Evolutionary conservation across 2,888 invertebrate genomes (phyloP), one percentile per base, ranked within the genome.

Genomic region (Pheosia tremula): DNA sequence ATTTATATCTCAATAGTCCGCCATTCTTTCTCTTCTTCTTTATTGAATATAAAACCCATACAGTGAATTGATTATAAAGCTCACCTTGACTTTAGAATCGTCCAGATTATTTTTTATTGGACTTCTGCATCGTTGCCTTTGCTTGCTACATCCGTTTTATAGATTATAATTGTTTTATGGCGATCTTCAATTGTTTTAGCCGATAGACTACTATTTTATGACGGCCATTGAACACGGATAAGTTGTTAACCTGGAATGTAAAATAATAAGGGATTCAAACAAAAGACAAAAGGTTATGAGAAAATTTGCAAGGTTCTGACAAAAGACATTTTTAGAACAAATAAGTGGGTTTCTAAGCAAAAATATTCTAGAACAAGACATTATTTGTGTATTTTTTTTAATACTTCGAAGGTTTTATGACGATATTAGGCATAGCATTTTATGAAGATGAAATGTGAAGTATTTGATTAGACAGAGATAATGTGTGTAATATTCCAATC

Each of bases 1-100:
- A 9, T 47, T 47, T 47, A 47, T 47, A 43, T 8, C 24, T 24
- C 4, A n/a, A 47, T 47, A 4, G 11, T 47, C n/a, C 4, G n/a
- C 47, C 5, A 47, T 47, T n/a, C 47, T 47, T n/a, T n/a, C 47
- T 61, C 66, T 75, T 65, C 67, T 64, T 63, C 64, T 68, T 64
- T 62, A 58, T 60, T 57, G n/a, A 47, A 50, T n/a, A 37, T 53
- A 63, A 77, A 74, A 75, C 11, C 24, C n/a, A 47, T 47, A 47
- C 11, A 47, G 9, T 47, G 9, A 50, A 50, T 50, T 24, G 24
- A 50, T 50, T 50, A 3, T 50, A 50, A 24, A 53, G 38, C 11
- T 53, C 8, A 37, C 53, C 50, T 50, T 50, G 50, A 54, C 55
- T 59, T 43, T 0, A 52, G 56, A 45, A 62, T 43, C 50, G 45